phyloP scores from a whole-genome alignment of 2,797 vertebrate species.

The Anniella stebbinsi region DNA sequence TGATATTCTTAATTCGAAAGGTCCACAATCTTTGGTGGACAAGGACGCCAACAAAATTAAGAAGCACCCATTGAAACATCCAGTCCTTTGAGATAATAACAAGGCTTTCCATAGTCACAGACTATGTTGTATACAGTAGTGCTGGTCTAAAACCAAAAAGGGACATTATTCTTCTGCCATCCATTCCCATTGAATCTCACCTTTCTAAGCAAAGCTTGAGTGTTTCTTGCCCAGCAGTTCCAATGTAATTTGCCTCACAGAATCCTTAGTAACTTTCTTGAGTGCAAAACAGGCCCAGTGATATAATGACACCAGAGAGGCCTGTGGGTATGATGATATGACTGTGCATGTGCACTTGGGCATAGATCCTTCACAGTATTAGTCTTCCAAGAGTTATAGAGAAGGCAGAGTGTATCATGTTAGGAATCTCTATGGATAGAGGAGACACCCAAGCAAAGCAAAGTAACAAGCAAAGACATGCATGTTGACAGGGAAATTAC shows the following conservation, averaged over 20 bases:
- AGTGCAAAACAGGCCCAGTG: not conserved
- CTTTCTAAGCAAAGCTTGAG: not conserved
- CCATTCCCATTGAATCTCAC: not conserved
- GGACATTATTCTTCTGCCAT: not conserved
- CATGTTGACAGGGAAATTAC: not conserved
- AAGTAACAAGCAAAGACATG: not conserved
- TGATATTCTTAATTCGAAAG: not conserved
- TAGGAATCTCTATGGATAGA: not conserved
- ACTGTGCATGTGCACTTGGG: not conserved
- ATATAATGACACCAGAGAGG: not conserved
- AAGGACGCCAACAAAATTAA: not conserved
- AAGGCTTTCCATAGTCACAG: no score
- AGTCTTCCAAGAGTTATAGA: not conserved
- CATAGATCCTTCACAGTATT: not conserved
- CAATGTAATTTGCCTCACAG: not conserved
- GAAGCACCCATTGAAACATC: not conserved
- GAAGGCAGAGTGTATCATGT: not conserved
- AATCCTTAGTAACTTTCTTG: not conserved
- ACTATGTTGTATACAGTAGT: not conserved
- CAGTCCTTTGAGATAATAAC: not conserved
- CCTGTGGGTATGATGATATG: not conserved
- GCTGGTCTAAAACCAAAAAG: not conserved
- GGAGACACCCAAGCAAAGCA: no score
- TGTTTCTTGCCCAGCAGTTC: conserved; percentile 1
- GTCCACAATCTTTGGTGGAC: not conserved